These are phyloP conservation scores for Drosophila obscura DNA, from an alignment of 1,140 invertebrate genomes.

Conservation along the genomic window DNA sequence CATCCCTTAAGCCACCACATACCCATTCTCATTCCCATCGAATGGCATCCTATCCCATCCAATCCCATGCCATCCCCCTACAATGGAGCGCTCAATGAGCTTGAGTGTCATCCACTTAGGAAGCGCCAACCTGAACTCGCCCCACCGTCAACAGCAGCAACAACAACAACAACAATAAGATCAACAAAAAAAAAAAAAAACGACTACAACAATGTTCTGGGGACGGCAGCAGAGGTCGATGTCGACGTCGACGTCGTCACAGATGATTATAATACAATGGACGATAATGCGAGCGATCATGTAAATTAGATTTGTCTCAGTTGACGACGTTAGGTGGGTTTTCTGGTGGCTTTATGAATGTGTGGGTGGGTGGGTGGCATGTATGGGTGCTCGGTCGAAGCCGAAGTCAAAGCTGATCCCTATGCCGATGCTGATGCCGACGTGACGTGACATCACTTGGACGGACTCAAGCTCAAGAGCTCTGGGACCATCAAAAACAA, in stretches of 20 bases:
- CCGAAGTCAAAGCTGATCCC: neutral
- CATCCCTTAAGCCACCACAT: slow-evolving; percentile 8
- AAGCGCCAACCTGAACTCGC: slow-evolving; percentile 81
- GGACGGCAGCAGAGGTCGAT: slow-evolving; percentile 61
- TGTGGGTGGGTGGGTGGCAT: neutral
- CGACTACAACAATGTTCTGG: slow-evolving; percentile 42
- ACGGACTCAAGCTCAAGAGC: slow-evolving; percentile 8
- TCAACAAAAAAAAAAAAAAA: neutral
- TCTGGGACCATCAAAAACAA: slow-evolving; percentile 14
- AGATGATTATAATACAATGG: slow-evolving; percentile 82
- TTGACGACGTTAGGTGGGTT: slow-evolving; percentile 41
- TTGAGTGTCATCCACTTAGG: slow-evolving; percentile 82
- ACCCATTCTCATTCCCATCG: slow-evolving; percentile 27
- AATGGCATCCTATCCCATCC: slow-evolving; percentile 2
- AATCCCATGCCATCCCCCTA: slow-evolving; percentile 34
- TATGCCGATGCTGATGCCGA: too few relatives aligned
- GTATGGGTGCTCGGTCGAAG: neutral
- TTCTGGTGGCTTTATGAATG: neutral
- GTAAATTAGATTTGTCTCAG: slow-evolving; percentile 82
- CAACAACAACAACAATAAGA: slow-evolving; percentile 26
- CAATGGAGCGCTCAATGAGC: slow-evolving; percentile 76
- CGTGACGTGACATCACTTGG: too few relatives aligned
- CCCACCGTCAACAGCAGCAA: slow-evolving; percentile 28
- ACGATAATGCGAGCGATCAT: slow-evolving; percentile 81
- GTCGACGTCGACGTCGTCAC: slow-evolving; percentile 38